phyloP scores from a whole-genome alignment of 2,797 vertebrate species.

The Platyrinchus mystaceus region DNA sequence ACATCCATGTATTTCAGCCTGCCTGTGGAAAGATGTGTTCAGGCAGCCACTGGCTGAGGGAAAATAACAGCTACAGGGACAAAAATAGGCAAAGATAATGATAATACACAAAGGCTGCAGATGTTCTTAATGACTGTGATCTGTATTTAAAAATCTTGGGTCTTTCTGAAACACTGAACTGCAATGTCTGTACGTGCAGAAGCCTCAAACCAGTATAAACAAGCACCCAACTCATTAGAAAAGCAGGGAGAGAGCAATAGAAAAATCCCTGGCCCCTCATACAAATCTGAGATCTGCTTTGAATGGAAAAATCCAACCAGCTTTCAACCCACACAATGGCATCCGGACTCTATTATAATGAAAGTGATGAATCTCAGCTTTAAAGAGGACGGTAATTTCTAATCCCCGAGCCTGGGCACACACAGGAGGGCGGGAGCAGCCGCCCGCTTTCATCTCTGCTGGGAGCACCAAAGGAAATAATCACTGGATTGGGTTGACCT shows the following conservation, averaged over 20 bases:
- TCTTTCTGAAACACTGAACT: background rate
- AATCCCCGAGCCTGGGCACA: background rate
- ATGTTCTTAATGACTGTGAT: background rate
- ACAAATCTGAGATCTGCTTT: background rate
- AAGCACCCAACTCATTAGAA: background rate
- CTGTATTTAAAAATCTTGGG: background rate
- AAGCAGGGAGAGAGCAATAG: background rate
- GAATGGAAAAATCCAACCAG: conserved; percentile 21
- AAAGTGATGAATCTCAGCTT: conserved; percentile 9
- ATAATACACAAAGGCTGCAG: background rate
- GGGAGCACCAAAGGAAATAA: background rate
- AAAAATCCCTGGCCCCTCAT: background rate
- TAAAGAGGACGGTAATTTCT: background rate
- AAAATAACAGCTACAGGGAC: background rate
- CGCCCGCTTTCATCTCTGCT: rapidly evolving
- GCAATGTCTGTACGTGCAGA: background rate
- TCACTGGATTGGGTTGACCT: background rate
- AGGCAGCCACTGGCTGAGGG: background rate
- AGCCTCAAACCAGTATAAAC: background rate
- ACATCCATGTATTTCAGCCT: background rate
- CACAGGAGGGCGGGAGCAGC: background rate
- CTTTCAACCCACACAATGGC: background rate
- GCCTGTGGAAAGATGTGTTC: background rate
- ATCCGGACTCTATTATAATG: background rate
- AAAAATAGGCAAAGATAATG: background rate